These are phyloP conservation scores for Artibeus jamaicensis DNA, from an alignment of 2,797 vertebrate species.

Conservation along the genomic window DNA sequence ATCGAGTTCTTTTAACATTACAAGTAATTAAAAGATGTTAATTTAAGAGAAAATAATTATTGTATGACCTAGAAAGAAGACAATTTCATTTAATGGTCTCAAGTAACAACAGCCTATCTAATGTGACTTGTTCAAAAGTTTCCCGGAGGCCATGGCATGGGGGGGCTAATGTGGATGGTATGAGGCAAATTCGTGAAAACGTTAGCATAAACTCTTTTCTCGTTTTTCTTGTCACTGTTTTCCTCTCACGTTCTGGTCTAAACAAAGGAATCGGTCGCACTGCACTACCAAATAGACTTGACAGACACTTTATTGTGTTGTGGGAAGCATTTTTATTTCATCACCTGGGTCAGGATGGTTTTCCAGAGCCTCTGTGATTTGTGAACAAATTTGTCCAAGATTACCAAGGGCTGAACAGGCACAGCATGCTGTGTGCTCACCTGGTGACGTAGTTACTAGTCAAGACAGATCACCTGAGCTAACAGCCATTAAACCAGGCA, in stretches of 20 bases:
- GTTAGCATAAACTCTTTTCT: neutral
- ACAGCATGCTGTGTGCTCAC: neutral
- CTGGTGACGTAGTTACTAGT: neutral
- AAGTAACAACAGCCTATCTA: neutral
- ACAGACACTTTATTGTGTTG: neutral
- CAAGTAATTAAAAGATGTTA: neutral
- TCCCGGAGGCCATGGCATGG: neutral
- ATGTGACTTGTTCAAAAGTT: neutral
- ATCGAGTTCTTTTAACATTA: neutral
- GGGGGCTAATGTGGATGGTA: neutral
- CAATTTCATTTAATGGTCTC: neutral
- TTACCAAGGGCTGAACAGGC: neutral
- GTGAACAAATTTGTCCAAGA: neutral
- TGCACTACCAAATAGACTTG: neutral
- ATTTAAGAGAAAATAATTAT: neutral
- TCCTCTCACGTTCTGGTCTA: neutral
- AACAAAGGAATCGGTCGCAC: neutral
- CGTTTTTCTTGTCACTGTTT: constrained; percentile 37
- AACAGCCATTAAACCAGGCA: neutral
- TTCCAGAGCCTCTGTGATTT: neutral
- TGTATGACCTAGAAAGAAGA: neutral
- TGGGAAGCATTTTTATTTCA: neutral
- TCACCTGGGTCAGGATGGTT: neutral
- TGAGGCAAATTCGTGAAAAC: neutral
- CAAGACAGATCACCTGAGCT: neutral